A percentile compares a stretch with the other conserved stretches of the same genome.
Evolutionary conservation across 2,797 vertebrate genomes (phyloP).

Genomic region (Loriculus beryllinus): DNA sequence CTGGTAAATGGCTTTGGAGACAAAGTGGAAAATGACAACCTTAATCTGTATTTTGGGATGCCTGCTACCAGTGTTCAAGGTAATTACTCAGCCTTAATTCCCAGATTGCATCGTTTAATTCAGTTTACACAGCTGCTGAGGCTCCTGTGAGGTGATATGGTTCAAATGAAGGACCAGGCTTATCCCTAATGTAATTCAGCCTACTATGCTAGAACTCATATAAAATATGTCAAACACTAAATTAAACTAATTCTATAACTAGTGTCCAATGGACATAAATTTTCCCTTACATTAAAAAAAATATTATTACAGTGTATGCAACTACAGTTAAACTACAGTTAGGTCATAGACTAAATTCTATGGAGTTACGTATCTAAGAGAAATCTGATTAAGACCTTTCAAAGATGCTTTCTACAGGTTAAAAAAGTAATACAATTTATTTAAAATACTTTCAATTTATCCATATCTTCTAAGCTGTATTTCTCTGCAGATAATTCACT

Average conservation of each 20-base stretch:
- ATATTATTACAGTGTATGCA: not conserved
- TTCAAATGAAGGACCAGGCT: slow-evolving; percentile 8
- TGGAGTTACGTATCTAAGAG: not conserved
- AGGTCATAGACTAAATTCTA: not conserved
- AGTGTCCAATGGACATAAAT: not conserved
- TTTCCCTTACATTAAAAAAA: not conserved
- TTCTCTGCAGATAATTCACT: not conserved
- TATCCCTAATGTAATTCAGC: not conserved
- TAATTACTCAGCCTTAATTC: slow-evolving; percentile 49
- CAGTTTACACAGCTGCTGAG: slow-evolving; percentile 32
- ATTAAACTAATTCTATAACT: not conserved
- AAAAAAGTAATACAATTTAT: not conserved
- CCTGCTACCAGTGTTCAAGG: not conserved
- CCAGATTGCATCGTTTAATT: slow-evolving; percentile 28
- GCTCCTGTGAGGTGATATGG: not conserved
- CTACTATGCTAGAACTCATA: fast-evolving
- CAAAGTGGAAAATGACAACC: slow-evolving; percentile 42
- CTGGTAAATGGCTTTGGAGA: slow-evolving; percentile 37
- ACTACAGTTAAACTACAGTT: not conserved
- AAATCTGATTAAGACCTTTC: not conserved
- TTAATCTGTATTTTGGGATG: slow-evolving; percentile 51
- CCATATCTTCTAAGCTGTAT: not conserved
- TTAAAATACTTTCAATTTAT: not conserved
- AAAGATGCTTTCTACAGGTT: not conserved
- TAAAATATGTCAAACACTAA: not conserved